These are phyloP conservation scores for Nasonia vitripennis DNA, from an alignment of 1,140 invertebrate genomes.

Conservation along the genomic window DNA sequence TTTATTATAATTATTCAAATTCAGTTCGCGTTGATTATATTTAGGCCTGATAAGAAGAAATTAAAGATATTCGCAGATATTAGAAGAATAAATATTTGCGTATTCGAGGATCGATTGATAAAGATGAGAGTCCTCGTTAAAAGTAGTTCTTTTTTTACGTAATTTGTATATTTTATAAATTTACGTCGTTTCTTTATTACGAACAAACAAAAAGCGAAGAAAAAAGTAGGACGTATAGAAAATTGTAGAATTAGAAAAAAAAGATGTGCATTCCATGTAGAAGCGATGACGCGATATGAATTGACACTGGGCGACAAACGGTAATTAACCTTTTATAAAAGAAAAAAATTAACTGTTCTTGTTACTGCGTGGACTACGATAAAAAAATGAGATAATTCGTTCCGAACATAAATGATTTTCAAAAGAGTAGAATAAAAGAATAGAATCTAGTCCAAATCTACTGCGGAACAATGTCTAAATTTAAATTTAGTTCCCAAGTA, in stretches of 20 bases:
- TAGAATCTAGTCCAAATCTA: neutral
- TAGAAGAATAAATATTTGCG: neutral
- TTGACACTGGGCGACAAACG: neutral
- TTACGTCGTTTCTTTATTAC: neutral
- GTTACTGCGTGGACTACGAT: neutral
- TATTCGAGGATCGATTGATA: neutral
- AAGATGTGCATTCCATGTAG: slow-evolving; percentile 36
- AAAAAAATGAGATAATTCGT: neutral
- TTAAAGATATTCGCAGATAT: neutral
- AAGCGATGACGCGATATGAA: neutral
- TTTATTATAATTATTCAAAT: slow-evolving; percentile 2
- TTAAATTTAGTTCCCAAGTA: slow-evolving; percentile 18
- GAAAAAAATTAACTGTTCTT: neutral
- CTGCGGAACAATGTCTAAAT: slow-evolving; percentile 2
- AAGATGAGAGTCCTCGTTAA: neutral
- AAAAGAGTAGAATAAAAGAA: neutral
- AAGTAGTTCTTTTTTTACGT: slow-evolving; percentile 22
- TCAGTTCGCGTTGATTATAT: neutral
- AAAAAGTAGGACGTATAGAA: neutral
- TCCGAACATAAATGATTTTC: neutral
- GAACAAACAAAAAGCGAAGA: neutral
- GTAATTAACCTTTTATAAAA: neutral
- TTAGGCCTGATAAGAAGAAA: neutral
- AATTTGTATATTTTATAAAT: slow-evolving; percentile 28
- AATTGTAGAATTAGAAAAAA: slow-evolving; percentile 8